Base-by-base conservation (phyloP, 2,888 invertebrate genomes). In the Sussaba pulchella region DNA sequence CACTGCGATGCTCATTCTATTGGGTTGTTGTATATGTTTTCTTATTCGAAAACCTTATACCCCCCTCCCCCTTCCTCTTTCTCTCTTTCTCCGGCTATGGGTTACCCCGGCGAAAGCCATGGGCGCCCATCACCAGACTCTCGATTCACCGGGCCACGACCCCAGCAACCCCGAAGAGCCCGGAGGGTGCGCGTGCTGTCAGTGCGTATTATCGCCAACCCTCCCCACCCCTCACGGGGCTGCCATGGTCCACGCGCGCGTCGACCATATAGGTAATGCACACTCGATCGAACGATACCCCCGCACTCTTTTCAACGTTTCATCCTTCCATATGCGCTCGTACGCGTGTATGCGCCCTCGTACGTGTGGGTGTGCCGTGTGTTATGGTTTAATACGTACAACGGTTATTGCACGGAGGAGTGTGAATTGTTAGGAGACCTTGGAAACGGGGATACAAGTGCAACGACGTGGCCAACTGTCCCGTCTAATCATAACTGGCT, bases 401-500 rank as follows among this genome's bases (percentile, higher is more conserved):
- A 54, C 10, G 61, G 3, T 10, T 17, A 21, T 5, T 10, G 57
- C 5, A 31, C 4, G n/a, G n/a, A 39, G 5, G 31, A 43, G 61
- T 21, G 39, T 72, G 26, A 50, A 72, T 47, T 4, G 39, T 12
- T 5, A 71, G 24, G 76, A 81, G 82, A 76, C 79, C 75, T 81
- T 82, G 81, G 82, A 79, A 79, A 61, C 73, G 70, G 57, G 71
- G 67, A 73, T 78, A 81, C 84, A 84, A 85, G 86, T 84, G 84
- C 85, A 82, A 74, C 81, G 82, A 77, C 79, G 84, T 84, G 87
- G 86, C 91, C 91, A 92, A 92, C 92, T 92, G 91, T 92, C 91
- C 89, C 86, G 85, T 91, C 89, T 89, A 90, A 91, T 91, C 91
- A 90, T 91, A 89, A 91, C 89, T 88, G 86, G 87, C 87, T 87